Evolutionary conservation across 2,113 vertebrate genomes (phyloP).

Genomic region (Naja naja): DNA sequence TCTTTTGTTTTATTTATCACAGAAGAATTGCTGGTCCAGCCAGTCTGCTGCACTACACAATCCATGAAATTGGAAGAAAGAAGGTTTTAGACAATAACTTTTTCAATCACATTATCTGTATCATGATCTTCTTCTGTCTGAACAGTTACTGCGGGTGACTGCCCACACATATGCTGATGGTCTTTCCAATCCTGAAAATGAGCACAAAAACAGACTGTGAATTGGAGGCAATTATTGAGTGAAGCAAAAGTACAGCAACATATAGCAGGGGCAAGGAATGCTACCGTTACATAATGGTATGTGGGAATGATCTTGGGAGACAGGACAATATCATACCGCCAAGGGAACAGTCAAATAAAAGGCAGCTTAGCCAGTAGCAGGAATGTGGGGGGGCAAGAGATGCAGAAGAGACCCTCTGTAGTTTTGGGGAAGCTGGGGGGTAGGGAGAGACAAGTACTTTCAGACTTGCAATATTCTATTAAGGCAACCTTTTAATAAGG

Average conservation of each 20-base stretch:
- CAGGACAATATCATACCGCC: not conserved
- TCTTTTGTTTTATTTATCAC: not conserved
- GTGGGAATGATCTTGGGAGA: not conserved
- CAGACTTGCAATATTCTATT: not conserved
- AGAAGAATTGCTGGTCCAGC: constrained; percentile 26
- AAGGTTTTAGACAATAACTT: constrained; percentile 73
- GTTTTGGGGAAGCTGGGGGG: not conserved
- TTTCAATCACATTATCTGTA: constrained; percentile 79
- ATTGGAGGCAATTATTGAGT: not conserved
- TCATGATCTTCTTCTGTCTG: constrained; percentile 82
- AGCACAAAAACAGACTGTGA: constrained; percentile 12
- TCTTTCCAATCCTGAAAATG: constrained; percentile 93
- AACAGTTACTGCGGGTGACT: constrained; percentile 70
- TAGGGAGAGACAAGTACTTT: not conserved
- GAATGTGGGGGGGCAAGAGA: not conserved
- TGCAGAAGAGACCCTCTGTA: not conserved
- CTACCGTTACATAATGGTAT: not conserved
- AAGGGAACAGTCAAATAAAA: not conserved
- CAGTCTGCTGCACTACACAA: not conserved
- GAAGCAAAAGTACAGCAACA: not conserved
- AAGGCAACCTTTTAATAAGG: not conserved
- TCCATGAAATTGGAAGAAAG: not conserved
- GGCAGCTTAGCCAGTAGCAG: not conserved
- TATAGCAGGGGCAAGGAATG: not conserved
- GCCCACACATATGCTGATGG: constrained; percentile 90